These are phyloP conservation scores for Stenodera caucasica DNA, from an alignment of 2,888 invertebrate genomes.

Conservation along the genomic window DNA sequence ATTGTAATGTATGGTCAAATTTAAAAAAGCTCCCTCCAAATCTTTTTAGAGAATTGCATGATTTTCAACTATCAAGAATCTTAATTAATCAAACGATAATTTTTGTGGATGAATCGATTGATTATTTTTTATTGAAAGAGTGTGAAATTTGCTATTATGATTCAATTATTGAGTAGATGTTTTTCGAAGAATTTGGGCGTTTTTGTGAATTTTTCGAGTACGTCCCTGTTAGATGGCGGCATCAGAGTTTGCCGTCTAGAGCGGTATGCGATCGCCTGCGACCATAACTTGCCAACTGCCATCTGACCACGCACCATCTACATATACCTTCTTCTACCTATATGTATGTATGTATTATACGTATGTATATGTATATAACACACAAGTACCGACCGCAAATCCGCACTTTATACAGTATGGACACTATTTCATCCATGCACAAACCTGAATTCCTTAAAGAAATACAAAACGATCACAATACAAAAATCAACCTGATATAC, in stretches of 20 bases:
- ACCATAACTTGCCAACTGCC: constrained; percentile 53
- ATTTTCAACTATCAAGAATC: too few relatives aligned
- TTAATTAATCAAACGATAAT: too few relatives aligned
- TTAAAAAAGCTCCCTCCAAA: too few relatives aligned
- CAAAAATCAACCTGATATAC: background rate
- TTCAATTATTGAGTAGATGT: too few relatives aligned
- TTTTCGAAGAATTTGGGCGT: background rate
- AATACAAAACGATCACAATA: background rate
- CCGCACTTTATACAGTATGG: constrained; percentile 19
- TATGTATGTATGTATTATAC: too few relatives aligned
- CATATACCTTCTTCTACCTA: constrained; percentile 40
- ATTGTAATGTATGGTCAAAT: background rate
- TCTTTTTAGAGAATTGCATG: too few relatives aligned
- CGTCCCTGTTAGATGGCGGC: constrained; percentile 45
- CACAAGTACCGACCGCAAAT: constrained; percentile 42
- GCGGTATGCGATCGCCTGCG: constrained; percentile 51
- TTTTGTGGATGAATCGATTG: too few relatives aligned
- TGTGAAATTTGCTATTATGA: too few relatives aligned
- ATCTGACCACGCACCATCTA: constrained; percentile 54
- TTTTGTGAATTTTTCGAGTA: constrained; percentile 16
- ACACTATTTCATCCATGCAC: constrained; percentile 1
- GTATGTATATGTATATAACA: too few relatives aligned
- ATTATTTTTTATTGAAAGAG: too few relatives aligned
- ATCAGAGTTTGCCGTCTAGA: constrained; percentile 45
- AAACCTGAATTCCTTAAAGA: background rate